Evolutionary conservation across 2,888 invertebrate species (phyloP).

Genomic region (Melanostoma mellinum): DNA sequence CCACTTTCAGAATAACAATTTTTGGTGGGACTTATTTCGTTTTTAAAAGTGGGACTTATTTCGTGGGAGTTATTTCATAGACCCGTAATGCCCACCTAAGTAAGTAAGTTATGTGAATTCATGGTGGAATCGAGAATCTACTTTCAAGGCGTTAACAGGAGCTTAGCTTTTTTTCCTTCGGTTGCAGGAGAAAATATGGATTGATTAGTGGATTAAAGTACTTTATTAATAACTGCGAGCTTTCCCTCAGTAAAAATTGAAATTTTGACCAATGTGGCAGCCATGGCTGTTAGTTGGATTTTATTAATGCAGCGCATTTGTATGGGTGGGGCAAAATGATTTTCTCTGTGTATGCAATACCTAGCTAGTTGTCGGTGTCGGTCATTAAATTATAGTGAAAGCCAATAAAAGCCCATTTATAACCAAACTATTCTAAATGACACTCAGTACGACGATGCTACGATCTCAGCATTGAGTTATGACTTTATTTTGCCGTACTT

Average conservation of each 20-base stretch:
- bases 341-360: slow-evolving; percentile 39
- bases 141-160: no score
- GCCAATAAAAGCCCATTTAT: slow-evolving; percentile 70
- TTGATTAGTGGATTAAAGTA: no score
- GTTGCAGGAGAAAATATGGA: no score
- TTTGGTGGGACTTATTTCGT: no score
- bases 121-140: no score
- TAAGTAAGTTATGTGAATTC: no score
- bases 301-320: slow-evolving; percentile 39
- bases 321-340: slow-evolving; percentile 31
- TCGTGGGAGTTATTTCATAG: no score
- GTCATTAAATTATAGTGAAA: slow-evolving; percentile 71
- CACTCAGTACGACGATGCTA: slow-evolving; percentile 41
- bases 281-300: slow-evolving; percentile 15
- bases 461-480: slow-evolving; percentile 60
- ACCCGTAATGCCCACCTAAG: no score
- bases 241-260: neutral
- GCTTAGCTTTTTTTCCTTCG: no score
- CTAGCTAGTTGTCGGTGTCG: slow-evolving; percentile 60
- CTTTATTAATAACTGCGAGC: no score
- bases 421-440: slow-evolving; percentile 67
- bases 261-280: slow-evolving; percentile 13
- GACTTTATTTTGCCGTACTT: slow-evolving; percentile 51
- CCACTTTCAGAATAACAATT: no score
- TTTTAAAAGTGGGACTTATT: no score